A percentile compares a stretch with the other conserved stretches of the same genome.
These are phyloP conservation scores for Zaprionus inermis DNA, from an alignment of 1,140 invertebrate species.

Conservation along the genomic window DNA sequence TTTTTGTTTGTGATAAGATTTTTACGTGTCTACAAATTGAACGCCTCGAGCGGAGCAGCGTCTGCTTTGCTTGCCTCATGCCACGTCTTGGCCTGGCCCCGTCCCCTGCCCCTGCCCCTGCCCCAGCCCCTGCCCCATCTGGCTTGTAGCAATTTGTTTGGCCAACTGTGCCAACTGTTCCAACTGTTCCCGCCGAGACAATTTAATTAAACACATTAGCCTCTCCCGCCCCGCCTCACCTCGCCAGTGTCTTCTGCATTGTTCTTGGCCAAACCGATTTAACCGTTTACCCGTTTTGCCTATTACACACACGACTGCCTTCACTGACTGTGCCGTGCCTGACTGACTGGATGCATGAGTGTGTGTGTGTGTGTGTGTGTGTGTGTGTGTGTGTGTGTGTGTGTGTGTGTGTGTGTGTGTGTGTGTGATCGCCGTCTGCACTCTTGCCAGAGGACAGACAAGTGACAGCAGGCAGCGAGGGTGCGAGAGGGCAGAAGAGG, in stretches of 20 bases:
- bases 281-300: slow-evolving; percentile 9
- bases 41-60: slow-evolving; percentile 18
- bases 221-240: not conserved
- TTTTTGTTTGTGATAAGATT: slow-evolving; percentile 70
- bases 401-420: not conserved
- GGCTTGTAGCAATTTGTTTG: slow-evolving; percentile 21
- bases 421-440: slow-evolving; percentile 9
- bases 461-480: not conserved
- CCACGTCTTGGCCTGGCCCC: not conserved
- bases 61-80: slow-evolving; percentile 4
- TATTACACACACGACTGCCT: slow-evolving; percentile 41
- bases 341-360: too few species aligned
- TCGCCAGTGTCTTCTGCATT: slow-evolving; percentile 1
- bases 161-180: slow-evolving; percentile 22
- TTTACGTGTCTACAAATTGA: slow-evolving; percentile 75
- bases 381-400: not conserved
- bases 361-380: too few species aligned
- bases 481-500: too few species aligned
- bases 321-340: slow-evolving; percentile 12
- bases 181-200: slow-evolving; percentile 15
- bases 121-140: not conserved
- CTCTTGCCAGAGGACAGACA: not conserved
- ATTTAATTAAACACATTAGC: slow-evolving; percentile 55
- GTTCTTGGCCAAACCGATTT: slow-evolving; percentile 17
- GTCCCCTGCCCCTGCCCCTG: not conserved